A percentile compares a stretch with the other conserved stretches of the same genome.
phyloP scores from a whole-genome alignment of 2,113 vertebrate genomes.

The Gobio gobio region DNA sequence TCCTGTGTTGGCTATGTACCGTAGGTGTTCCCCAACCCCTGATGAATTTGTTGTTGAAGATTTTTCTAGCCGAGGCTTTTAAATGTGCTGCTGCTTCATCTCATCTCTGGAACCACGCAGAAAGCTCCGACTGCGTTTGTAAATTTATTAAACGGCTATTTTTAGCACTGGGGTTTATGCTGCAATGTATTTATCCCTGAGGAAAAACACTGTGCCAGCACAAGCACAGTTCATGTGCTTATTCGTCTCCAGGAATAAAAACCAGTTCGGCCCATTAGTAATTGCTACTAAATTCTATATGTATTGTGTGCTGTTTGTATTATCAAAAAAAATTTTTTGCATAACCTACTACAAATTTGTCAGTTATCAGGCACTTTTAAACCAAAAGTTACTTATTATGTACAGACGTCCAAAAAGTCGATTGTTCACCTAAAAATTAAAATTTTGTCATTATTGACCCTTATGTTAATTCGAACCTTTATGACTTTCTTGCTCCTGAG shows the following conservation, averaged over 20 bases:
- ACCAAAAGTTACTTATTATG: not conserved
- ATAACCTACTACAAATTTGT: not conserved
- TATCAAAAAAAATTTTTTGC: not conserved
- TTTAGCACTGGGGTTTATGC: slow-evolving; percentile 62
- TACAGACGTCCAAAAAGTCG: not conserved
- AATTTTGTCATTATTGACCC: not conserved
- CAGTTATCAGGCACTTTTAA: not conserved
- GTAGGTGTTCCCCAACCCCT: slow-evolving; percentile 7
- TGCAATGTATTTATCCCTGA: slow-evolving; percentile 61
- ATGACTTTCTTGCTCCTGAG: not conserved
- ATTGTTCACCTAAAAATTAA: not conserved
- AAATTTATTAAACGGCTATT: slow-evolving; percentile 67
- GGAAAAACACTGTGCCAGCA: slow-evolving; percentile 14
- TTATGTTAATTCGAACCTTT: not conserved
- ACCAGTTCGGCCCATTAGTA: not conserved
- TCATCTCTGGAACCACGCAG: slow-evolving; percentile 52
- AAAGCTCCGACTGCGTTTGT: slow-evolving; percentile 48
- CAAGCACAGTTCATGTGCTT: not conserved
- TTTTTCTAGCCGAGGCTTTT: slow-evolving; percentile 50
- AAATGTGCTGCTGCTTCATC: slow-evolving; percentile 41
- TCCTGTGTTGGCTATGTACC: not conserved
- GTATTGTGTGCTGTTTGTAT: not conserved
- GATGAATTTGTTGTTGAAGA: slow-evolving; percentile 49
- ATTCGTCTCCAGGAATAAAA: not conserved
- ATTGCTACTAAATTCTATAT: not conserved